These are phyloP conservation scores for Gallinago solitaria DNA, from an alignment of 2,797 vertebrate genomes.

Conservation along the genomic window DNA sequence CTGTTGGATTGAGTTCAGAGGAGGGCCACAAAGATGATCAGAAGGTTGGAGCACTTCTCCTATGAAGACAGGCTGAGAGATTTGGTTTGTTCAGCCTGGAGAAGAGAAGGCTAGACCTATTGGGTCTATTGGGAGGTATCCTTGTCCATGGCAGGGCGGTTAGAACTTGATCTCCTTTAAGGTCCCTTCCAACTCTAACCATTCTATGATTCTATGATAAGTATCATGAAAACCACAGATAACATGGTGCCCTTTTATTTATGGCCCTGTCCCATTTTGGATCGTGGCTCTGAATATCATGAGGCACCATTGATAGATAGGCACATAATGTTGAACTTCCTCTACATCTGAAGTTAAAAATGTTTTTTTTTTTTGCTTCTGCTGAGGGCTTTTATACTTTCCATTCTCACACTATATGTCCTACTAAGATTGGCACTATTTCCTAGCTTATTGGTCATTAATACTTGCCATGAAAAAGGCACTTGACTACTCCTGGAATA, in stretches of 20 bases:
- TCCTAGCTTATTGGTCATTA: background rate
- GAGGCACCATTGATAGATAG: background rate
- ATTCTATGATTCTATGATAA: too few relatives aligned
- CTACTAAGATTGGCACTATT: background rate
- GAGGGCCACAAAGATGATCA: too few relatives aligned
- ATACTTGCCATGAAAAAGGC: background rate
- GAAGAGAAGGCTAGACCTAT: too few relatives aligned
- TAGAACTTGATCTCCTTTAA: too few relatives aligned
- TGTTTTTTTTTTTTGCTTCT: background rate
- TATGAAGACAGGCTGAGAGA: too few relatives aligned
- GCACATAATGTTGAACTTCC: background rate
- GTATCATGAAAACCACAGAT: accelerated
- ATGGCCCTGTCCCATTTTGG: background rate
- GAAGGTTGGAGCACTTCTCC: too few relatives aligned
- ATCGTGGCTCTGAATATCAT: background rate
- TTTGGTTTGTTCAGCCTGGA: too few relatives aligned
- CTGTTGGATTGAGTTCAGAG: too few relatives aligned
- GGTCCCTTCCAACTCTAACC: too few relatives aligned
- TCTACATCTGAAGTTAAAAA: background rate
- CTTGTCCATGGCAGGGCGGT: too few relatives aligned
- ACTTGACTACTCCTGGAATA: background rate
- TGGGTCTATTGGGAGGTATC: too few relatives aligned
- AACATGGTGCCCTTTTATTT: background rate
- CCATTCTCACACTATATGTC: background rate
- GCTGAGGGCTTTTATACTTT: background rate